These are phyloP conservation scores for Huso huso DNA, from an alignment of 2,797 vertebrate species.

Conservation along the genomic window DNA sequence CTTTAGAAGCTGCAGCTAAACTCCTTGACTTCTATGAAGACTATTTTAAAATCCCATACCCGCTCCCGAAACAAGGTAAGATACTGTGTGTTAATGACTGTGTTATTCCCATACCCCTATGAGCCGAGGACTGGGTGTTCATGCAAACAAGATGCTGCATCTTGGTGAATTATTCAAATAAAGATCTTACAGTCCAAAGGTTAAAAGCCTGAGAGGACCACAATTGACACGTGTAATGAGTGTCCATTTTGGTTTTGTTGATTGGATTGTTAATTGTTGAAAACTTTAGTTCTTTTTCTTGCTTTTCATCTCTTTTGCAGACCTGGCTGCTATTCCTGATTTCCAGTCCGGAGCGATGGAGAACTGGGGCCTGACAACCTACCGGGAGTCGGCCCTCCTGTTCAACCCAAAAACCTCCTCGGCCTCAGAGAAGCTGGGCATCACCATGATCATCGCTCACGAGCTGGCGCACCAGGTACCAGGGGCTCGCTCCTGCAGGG, in stretches of 20 bases:
- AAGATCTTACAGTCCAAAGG: too few species aligned
- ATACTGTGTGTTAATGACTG: background rate
- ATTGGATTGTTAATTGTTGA: background rate
- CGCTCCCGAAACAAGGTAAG: conserved; percentile 82
- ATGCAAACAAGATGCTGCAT: too few species aligned
- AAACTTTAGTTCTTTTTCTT: background rate
- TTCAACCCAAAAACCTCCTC: conserved; percentile 72
- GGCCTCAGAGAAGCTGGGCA: conserved; percentile 65
- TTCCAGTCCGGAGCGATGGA: conserved; percentile 90
- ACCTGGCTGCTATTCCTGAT: conserved; percentile 85
- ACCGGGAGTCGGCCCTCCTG: conserved; percentile 69
- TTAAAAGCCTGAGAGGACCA: too few species aligned
- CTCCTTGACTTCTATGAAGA: conserved; percentile 87
- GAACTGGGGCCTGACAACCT: conserved; percentile 90
- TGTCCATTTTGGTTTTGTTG: too few species aligned
- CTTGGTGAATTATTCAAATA: too few species aligned
- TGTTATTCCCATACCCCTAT: too few species aligned
- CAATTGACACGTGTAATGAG: too few species aligned
- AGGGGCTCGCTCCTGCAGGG: too few species aligned
- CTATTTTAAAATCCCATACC: conserved; percentile 84
- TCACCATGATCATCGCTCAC: conserved; percentile 76
- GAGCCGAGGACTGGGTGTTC: too few species aligned
- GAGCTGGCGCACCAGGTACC: conserved; percentile 84
- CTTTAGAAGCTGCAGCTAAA: conserved; percentile 74
- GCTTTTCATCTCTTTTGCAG: conserved; percentile 39